phyloP scores from a whole-genome alignment of 1,140 invertebrate species.

The Forficula auricularia region DNA sequence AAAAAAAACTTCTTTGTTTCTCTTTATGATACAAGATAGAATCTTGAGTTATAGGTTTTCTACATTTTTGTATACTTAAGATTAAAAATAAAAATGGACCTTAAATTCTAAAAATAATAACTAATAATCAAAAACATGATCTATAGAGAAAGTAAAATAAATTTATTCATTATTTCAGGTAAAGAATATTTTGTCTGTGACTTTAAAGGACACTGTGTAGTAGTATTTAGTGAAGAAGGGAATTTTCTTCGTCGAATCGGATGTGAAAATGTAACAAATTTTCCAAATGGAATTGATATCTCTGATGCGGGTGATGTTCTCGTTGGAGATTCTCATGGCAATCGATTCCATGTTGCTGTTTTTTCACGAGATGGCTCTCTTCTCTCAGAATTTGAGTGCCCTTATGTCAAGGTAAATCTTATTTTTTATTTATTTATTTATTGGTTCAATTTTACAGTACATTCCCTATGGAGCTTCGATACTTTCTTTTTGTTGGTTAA shows the following conservation, averaged over 20 bases:
- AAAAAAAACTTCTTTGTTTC: too few relatives aligned
- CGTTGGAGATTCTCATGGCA: conserved; percentile 93
- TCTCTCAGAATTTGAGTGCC: conserved; percentile 88
- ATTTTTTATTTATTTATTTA: not conserved
- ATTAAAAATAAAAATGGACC: too few relatives aligned
- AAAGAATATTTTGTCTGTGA: conserved; percentile 95
- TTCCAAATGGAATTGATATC: conserved; percentile 94
- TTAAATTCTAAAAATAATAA: too few relatives aligned
- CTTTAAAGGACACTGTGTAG: conserved; percentile 93
- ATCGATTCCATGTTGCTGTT: conserved; percentile 90
- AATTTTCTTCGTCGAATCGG: conserved; percentile 82
- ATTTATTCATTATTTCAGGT: conserved; percentile 39
- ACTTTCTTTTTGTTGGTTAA: conserved; percentile 8
- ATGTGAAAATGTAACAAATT: conserved; percentile 87
- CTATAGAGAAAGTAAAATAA: too few relatives aligned
- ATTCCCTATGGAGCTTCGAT: not conserved
- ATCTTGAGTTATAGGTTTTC: too few relatives aligned
- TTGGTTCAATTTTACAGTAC: too few relatives aligned
- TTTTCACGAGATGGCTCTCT: conserved; percentile 73
- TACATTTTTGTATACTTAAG: too few relatives aligned
- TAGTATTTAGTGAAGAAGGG: conserved; percentile 84
- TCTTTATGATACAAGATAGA: too few relatives aligned
- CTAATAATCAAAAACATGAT: too few relatives aligned
- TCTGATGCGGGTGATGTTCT: conserved; percentile 89
- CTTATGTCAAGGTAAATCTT: conserved; percentile 69